A percentile compares a stretch with the other conserved stretches of the same genome.
phyloP scores from a whole-genome alignment of 2,888 invertebrate genomes.

The Protodeltote pygarga region DNA sequence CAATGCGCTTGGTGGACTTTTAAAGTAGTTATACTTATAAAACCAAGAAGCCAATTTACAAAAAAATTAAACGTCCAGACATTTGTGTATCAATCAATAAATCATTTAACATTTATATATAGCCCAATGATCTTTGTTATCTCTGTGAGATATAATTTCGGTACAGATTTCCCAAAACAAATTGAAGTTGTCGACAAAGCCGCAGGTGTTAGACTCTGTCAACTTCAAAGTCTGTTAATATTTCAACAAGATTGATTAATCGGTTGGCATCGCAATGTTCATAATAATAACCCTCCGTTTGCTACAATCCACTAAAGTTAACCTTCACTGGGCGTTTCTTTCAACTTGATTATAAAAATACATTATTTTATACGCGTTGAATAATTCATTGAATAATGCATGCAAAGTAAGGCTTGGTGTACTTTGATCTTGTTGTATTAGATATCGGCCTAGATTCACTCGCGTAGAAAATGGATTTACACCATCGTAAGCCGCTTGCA shows the following conservation, averaged over 20 bases:
- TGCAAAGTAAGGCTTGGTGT: not conserved
- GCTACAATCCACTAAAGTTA: not conserved
- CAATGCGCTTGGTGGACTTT: no score
- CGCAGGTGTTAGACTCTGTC: conserved; percentile 24
- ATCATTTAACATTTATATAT: not conserved
- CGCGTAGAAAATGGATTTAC: no score
- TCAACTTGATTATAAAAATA: conserved; percentile 10
- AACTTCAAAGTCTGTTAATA: conserved; percentile 24
- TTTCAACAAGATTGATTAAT: conserved; percentile 34
- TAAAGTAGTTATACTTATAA: no score
- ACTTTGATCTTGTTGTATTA: not conserved
- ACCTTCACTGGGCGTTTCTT: not conserved
- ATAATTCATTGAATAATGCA: conserved; percentile 21
- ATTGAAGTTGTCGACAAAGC: conserved; percentile 10
- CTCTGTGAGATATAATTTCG: conserved; percentile 6
- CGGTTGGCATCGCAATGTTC: conserved; percentile 1
- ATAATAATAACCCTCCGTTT: conserved; percentile 13
- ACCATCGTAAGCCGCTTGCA: no score
- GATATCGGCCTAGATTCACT: no score
- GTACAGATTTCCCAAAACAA: conserved; percentile 15
- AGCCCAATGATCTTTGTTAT: not conserved
- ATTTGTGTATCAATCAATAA: no score
- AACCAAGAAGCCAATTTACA: no score
- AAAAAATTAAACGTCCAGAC: no score
- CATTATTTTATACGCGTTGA: conserved; percentile 8